phyloP scores from a whole-genome alignment of 2,113 vertebrate genomes.

The Peromyscus leucopus region DNA sequence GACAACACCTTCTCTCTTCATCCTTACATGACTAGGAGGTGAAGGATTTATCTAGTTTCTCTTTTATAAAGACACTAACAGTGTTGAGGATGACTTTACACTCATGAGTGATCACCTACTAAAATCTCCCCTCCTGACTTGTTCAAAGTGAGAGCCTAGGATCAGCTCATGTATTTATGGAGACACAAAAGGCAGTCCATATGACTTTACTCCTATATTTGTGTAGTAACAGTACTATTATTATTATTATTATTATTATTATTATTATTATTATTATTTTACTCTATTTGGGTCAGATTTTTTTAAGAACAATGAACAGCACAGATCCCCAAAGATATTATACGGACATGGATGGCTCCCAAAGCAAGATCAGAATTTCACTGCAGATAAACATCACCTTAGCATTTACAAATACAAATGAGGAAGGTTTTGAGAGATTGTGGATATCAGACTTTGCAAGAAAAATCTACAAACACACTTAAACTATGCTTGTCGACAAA shows the following conservation, averaged over 20 bases:
- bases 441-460: neutral
- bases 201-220: neutral
- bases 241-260: neutral
- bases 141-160: neutral
- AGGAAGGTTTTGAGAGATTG: neutral
- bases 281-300: neutral
- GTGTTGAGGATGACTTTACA: neutral
- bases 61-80: neutral
- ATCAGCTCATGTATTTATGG: neutral
- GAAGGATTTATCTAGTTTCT: neutral
- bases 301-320: neutral
- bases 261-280: neutral
- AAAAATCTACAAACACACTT: neutral
- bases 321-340: neutral
- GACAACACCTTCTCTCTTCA: neutral
- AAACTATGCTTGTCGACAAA: neutral
- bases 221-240: neutral
- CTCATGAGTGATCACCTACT: neutral
- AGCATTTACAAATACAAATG: neutral
- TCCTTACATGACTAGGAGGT: neutral
- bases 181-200: neutral
- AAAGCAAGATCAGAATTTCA: conserved; percentile 12
- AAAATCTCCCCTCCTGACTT: neutral
- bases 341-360: neutral
- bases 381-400: neutral